Evolutionary conservation across 2,888 invertebrate species (phyloP).

Genomic region (Drosophila rubida): DNA sequence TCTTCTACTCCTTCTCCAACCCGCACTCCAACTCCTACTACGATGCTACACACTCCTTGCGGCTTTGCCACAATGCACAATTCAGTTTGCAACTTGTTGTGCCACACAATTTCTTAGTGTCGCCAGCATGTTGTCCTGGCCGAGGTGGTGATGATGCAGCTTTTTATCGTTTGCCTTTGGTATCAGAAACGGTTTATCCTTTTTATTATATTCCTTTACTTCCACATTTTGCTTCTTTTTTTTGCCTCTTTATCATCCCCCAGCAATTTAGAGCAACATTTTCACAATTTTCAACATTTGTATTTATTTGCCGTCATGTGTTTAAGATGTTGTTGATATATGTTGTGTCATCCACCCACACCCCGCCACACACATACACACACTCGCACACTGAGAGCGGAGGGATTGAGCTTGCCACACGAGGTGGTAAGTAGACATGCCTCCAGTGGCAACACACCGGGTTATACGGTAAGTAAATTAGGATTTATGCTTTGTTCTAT

Average conservation of each 20-base stretch:
- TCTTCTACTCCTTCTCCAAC: not conserved
- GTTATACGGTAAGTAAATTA: constrained; percentile 75
- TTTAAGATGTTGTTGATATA: constrained; percentile 78
- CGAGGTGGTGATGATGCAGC: constrained; percentile 15
- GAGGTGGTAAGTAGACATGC: constrained; percentile 46
- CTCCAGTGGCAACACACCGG: constrained; percentile 56
- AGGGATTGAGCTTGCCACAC: constrained; percentile 2
- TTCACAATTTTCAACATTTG: constrained; percentile 74
- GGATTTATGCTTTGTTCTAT: constrained; percentile 79
- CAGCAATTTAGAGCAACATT: constrained; percentile 67
- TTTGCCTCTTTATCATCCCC: constrained; percentile 25
- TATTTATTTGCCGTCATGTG: constrained; percentile 79
- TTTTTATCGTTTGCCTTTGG: constrained; percentile 51
- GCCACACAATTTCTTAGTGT: constrained; percentile 27
- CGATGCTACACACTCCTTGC: not conserved
- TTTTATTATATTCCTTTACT: constrained; percentile 23
- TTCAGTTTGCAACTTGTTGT: constrained; percentile 51
- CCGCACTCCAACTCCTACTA: not conserved
- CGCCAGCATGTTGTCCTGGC: constrained; percentile 18
- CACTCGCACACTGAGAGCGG: not conserved
- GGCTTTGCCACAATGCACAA: constrained; percentile 20
- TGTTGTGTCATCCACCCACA: constrained; percentile 60
- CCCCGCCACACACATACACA: constrained; percentile 21
- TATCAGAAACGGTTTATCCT: constrained; percentile 27
- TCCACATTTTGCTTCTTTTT: too few species aligned